Base-by-base conservation (phyloP, 2,113 vertebrate species). In the Brachionichthys hirsutus region DNA sequence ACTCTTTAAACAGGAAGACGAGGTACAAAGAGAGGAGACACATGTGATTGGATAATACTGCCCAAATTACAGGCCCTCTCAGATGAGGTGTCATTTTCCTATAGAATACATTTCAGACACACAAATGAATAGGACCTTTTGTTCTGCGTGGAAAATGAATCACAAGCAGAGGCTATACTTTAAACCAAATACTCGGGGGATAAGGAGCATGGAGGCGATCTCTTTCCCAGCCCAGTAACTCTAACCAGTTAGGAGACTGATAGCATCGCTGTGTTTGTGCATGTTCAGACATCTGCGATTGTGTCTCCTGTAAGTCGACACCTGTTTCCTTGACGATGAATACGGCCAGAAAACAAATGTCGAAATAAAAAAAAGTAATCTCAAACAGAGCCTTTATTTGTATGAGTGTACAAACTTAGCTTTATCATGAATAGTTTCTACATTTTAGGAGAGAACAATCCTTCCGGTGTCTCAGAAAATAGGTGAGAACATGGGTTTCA, bases 121-220 rank as follows among this genome's bases (percentile, higher is more conserved):
- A 61, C 20, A 79, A 74, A 79, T 85, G 83, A 88, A 89, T 79
- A 64, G 78, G 58, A 61, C 22, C 81, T 71, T 86, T 85, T 83
- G 80, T 89, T 80, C 72, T 57, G 30, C 1, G 52, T 61, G 75
- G 70, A 78, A 78, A 80, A 75, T 69, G 66, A 79, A 71, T 85
- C 54, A 61, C 63, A 70, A 62, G 60, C 49, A 43, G 48, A 71
- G 59, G 55, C 68, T 70, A 46, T 64, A 52, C 51, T 87, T 82
- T 77, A 82, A 77, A 60, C 57, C 63, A 77, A 76, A 80, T 72
- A 63, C 65, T 54, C 35, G 59, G 65, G 60, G 49, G 49, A 30
- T 41, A 16, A 69, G 44, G 55, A 62, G 60, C 48, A 68, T 62
- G 48, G 53, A 40, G 66, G 55, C 59, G 78, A 67, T 81, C 63